phyloP scores from a whole-genome alignment of 2,113 vertebrate genomes.

The Elephantulus edwardii region DNA sequence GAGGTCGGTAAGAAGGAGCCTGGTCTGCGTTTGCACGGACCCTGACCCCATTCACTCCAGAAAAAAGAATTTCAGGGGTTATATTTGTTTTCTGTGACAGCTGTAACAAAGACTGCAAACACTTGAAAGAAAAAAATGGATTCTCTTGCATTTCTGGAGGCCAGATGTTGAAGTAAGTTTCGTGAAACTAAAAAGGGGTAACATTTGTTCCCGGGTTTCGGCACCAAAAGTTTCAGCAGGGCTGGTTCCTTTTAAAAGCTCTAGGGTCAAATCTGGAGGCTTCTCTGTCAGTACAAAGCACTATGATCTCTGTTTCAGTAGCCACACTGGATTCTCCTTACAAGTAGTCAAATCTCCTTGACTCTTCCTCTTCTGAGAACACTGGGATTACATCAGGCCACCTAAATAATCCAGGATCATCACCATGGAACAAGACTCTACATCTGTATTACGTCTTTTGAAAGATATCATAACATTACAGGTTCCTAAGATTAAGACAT shows the following conservation, averaged over 20 bases:
- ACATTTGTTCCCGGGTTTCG: too few species aligned
- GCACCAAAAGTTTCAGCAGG: background rate
- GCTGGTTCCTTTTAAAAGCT: background rate
- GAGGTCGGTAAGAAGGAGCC: background rate
- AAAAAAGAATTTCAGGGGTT: background rate
- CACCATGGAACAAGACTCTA: background rate
- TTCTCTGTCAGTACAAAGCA: background rate
- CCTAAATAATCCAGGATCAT: background rate
- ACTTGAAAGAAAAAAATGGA: background rate
- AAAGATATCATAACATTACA: background rate
- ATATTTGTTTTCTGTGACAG: background rate
- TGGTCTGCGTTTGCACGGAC: background rate
- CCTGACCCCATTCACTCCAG: background rate
- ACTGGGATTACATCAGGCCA: background rate
- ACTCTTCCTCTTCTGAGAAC: background rate
- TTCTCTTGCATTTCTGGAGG: background rate
- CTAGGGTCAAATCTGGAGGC: background rate
- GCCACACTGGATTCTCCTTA: background rate
- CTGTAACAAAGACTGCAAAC: background rate
- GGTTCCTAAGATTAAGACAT: conserved; percentile 5
- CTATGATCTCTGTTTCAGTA: background rate
- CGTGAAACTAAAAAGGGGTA: background rate
- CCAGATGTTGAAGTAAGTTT: background rate
- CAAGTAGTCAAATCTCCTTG: background rate
- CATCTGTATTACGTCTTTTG: background rate